These are phyloP conservation scores for Cyphomyrmex costatus DNA, from an alignment of 1,140 invertebrate genomes.

Conservation along the genomic window DNA sequence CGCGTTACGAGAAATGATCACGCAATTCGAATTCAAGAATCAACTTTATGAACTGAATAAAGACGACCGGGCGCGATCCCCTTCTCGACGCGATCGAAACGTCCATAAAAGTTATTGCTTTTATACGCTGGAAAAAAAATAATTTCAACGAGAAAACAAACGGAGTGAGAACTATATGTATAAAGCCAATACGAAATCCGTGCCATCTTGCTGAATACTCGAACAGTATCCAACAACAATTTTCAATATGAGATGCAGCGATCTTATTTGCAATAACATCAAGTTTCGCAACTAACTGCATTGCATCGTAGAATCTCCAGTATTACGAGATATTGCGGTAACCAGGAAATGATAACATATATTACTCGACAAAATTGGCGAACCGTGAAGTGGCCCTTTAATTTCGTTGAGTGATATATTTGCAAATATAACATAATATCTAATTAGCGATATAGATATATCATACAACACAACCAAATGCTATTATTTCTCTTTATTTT, in stretches of 20 bases:
- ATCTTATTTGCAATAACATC: constrained; percentile 11
- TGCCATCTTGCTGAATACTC: constrained; percentile 16
- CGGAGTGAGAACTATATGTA: not conserved
- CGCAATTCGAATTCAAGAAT: constrained; percentile 66
- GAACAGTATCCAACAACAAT: not conserved
- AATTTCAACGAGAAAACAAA: not conserved
- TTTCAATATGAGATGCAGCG: constrained; percentile 4
- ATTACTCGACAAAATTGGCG: constrained; percentile 6
- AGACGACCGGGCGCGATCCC: constrained; percentile 32
- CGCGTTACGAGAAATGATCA: not conserved
- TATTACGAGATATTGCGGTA: not conserved
- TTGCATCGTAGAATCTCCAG: not conserved
- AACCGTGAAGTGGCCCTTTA: not conserved
- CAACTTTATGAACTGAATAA: constrained; percentile 67
- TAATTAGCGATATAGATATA: not conserved
- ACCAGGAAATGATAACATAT: not conserved
- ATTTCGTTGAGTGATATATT: not conserved
- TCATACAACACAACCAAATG: not conserved
- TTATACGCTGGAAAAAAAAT: not conserved
- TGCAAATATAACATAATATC: not conserved
- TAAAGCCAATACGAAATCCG: not conserved
- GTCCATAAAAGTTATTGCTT: constrained; percentile 28
- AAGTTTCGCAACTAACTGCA: not conserved
- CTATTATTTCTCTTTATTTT: not conserved
- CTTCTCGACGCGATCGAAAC: constrained; percentile 4